Evolutionary conservation across 2,797 vertebrate genomes (phyloP).

Genomic region (Poecilia picta): DNA sequence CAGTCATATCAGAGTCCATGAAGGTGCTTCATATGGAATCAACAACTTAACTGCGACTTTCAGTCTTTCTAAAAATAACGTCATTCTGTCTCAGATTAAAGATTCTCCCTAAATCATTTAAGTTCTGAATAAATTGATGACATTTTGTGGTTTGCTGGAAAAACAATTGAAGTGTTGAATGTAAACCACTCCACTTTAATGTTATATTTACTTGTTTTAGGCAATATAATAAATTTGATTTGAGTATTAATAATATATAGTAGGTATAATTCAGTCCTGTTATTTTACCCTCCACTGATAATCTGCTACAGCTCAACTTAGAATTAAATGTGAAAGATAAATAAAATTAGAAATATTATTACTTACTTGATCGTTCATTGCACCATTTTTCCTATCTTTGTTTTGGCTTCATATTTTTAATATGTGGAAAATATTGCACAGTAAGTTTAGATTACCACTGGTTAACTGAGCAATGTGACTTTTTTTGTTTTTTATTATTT

Average conservation of each 20-base stretch:
- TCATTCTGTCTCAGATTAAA: slow-evolving; percentile 36
- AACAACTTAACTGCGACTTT: slow-evolving; percentile 80
- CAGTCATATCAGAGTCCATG: slow-evolving; percentile 96
- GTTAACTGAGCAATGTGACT: not conserved
- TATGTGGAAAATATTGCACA: not conserved
- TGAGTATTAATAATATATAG: not conserved
- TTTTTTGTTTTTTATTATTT: not conserved
- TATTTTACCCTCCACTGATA: not conserved
- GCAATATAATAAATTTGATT: not conserved
- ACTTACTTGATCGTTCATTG: not conserved
- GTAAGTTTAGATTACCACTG: not conserved
- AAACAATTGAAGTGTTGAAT: slow-evolving; percentile 40
- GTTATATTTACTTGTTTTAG: not conserved
- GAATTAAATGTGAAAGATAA: slow-evolving; percentile 34
- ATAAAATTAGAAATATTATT: slow-evolving; percentile 8
- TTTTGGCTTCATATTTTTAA: slow-evolving; percentile 21
- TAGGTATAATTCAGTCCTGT: not conserved
- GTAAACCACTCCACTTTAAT: not conserved
- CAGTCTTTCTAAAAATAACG: not conserved
- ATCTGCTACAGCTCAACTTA: not conserved
- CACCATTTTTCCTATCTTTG: not conserved
- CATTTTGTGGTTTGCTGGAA: slow-evolving; percentile 40
- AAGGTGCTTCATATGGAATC: slow-evolving; percentile 97
- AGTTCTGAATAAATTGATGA: slow-evolving; percentile 36
- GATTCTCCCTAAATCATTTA: slow-evolving; percentile 22